Base-by-base conservation (phyloP, 2,113 vertebrate genomes). In the Esox niger region DNA sequence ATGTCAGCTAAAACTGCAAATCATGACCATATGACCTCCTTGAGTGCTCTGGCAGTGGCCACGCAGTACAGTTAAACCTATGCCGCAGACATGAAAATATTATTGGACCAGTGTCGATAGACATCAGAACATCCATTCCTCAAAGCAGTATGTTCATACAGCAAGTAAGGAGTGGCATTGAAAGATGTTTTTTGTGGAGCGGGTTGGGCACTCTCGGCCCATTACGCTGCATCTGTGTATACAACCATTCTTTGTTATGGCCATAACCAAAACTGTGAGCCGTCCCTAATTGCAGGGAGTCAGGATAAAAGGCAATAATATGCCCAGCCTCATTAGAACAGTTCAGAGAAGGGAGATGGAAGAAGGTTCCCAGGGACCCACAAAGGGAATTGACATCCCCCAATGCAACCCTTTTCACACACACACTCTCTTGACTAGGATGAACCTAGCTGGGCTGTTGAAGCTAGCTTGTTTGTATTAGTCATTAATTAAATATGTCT, bases 261-360 rank as follows among this genome's bases (percentile, higher is more conserved):
- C 84, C 84, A 82, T 81, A 82, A 85, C 79, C 68, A 83, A 88
- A 84, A 85, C 82, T 84, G 81, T 78, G 86, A 79, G 79, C 86
- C 80, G 79, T 81, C 82, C 83, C 85, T 88, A 85, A 86, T 86
- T 85, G 85, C 82, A 82, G 78, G 64, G 84, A 84, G 85, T 79
- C 77, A 76, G 68, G 78, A 90, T 88, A 87, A 90, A 91, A 91
- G 84, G 81, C 83, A 88, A 90, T n/a, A n/a, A n/a, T 88, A 88
- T 79, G 84, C 77, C 84, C 87, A 87, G 87, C 87, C 88, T 89
- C 85, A 88, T 90, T 90, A 89, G 79, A 88, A 77, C 79, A 74
- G 81, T 87, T 88, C 84, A 71, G 76, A 87, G 81, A 84, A 87
- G 87, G 76, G 82, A 85, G 79, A 81, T 80, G 83, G 85, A 80